Percentiles rank a stretch among this genome's conserved stretches.
These are phyloP conservation scores for Synanthedon vespiformis DNA, from an alignment of 2,888 invertebrate species.

Conservation along the genomic window DNA sequence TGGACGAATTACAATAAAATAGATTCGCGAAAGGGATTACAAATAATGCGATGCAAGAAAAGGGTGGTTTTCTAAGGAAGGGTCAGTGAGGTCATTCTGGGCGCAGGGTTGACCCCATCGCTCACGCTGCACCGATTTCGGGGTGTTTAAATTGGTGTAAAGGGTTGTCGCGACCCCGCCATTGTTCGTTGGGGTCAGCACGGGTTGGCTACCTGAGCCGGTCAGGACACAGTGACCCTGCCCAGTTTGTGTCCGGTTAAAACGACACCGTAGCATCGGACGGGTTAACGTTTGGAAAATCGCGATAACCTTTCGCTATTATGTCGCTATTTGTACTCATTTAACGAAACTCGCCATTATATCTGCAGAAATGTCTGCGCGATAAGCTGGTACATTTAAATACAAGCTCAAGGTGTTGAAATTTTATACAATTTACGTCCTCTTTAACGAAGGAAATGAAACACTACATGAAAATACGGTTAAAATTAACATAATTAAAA, in stretches of 20 bases:
- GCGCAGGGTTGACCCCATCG: conserved; percentile 63
- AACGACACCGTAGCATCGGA: conserved; percentile 53
- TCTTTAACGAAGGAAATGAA: too few relatives aligned
- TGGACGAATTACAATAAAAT: conserved; percentile 56
- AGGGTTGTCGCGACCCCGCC: conserved; percentile 56
- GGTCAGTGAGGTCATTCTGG: conserved; percentile 62
- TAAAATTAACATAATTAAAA: too few relatives aligned
- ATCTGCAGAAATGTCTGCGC: too few relatives aligned
- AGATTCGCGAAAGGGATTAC: conserved; percentile 72
- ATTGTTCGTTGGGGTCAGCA: conserved; percentile 43
- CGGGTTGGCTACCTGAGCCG: conserved; percentile 59
- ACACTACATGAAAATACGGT: too few relatives aligned
- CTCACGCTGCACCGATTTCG: conserved; percentile 65
- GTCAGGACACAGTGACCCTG: conserved; percentile 43
- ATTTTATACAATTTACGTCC: too few relatives aligned
- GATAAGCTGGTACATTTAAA: too few relatives aligned
- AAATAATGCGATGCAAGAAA: conserved; percentile 69
- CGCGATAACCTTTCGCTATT: conserved; percentile 50
- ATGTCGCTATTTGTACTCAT: conserved; percentile 1
- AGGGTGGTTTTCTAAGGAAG: conserved; percentile 48
- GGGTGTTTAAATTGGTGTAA: conserved; percentile 62
- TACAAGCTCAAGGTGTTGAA: too few relatives aligned
- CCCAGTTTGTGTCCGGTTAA: conserved; percentile 57
- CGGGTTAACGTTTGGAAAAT: conserved; percentile 39
- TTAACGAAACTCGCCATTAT: conserved; percentile 1